Evolutionary conservation across 1,140 invertebrate genomes (phyloP), one percentile per base, ranked within the genome.

Genomic region (Lepidotrigona ventralis): DNA sequence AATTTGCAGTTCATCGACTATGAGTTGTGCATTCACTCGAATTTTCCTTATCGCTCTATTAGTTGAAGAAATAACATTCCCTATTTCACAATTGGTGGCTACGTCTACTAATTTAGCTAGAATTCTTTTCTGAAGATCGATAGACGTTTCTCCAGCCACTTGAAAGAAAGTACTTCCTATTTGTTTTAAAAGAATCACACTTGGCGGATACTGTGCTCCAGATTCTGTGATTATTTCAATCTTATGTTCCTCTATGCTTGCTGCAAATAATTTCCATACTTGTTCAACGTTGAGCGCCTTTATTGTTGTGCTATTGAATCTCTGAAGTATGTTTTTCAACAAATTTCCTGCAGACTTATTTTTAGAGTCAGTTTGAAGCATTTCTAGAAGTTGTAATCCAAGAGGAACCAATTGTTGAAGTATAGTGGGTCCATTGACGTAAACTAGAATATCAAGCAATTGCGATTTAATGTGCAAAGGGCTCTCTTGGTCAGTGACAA

Each of bases 21-120:
- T 93, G 23, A 97, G 93, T 51, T 94, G 90, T 14, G 96, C 96
- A 81, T 97, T 95, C 29, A 97, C 92, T 86, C 95, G 93, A 73
- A 98, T 96, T 85, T 96, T 96, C 90, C 97, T 97, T 60, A 98
- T 95, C 2, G 96, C 92, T 88, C 95, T 96, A 64, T 95, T 95
- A 0, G 96, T 95, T 0, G 93, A 90, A 58, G 95, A 94, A 15
- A 96, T 93, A 14, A 97, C 95, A n/a, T 90, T 93, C 26, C 88
- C 89, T 0, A 92, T 83, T 15, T 94, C 93, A 53, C 92, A 94
- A 29, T 94, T 91, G 0, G 93, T 93, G 4, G 93, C 90, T 15
- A 94, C 91, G 58, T 93, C 92, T 1, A 95, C 72, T 4, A 95
- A 79, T 60, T 93, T 92, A 9, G 81, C 72, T 0, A 95, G 75